phyloP scores from a whole-genome alignment of 2,113 vertebrate genomes.

The Accipiter cooperii region DNA sequence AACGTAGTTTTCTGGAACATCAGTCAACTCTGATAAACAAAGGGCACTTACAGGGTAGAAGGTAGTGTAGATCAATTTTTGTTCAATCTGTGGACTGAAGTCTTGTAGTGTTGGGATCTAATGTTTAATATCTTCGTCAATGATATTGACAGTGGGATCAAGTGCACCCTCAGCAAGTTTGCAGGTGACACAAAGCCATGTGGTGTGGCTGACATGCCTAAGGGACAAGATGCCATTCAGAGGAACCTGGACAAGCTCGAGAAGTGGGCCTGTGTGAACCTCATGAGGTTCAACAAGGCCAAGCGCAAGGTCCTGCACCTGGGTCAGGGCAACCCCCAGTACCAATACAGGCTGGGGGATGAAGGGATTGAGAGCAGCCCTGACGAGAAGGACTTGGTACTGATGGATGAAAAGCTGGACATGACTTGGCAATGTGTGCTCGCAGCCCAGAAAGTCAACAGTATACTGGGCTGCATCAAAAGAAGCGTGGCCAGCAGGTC shows the following conservation, averaged over 20 bases:
- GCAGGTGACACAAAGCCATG: too few relatives aligned
- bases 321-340: neutral
- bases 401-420: neutral
- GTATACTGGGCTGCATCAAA: neutral
- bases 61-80: neutral
- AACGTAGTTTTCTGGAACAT: neutral
- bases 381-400: too few relatives aligned
- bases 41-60: neutral
- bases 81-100: neutral
- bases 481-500: too few relatives aligned
- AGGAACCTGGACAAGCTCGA: too few relatives aligned
- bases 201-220: too few relatives aligned
- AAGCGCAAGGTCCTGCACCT: neutral
- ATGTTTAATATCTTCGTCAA: too few relatives aligned
- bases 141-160: too few relatives aligned
- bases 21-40: neutral
- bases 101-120: neutral
- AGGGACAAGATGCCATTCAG: too few relatives aligned
- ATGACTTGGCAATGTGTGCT: rapidly evolving
- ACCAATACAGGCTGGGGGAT: too few relatives aligned
- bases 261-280: too few relatives aligned
- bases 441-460: neutral
- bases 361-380: neutral
- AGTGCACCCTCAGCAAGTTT: too few relatives aligned
- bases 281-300: too few relatives aligned